A percentile compares a stretch with the other conserved stretches of the same genome.
Conservation (phyloP, 2,113 vertebrate species). For the Apaloderma vittatum region DNA sequence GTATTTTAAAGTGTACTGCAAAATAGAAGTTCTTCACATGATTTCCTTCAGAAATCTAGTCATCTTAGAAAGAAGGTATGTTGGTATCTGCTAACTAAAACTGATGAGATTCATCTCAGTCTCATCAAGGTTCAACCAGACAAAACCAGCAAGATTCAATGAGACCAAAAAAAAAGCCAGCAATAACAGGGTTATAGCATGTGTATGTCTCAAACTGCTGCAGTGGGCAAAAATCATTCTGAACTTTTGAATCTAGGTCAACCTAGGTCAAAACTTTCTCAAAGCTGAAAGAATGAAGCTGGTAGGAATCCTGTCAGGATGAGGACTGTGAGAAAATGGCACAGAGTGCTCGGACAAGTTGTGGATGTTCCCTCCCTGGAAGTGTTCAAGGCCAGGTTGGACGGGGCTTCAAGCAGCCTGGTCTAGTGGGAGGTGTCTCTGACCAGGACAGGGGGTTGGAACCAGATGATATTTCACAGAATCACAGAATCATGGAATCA, state of each 20-base stretch:
- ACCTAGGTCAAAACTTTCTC: not conserved
- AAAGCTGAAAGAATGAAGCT: not conserved
- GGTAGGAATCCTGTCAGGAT: not conserved
- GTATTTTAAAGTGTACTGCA: not conserved
- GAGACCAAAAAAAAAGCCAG: not conserved
- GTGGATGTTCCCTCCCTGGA: not conserved
- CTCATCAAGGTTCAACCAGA: not conserved
- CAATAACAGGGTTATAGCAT: not conserved
- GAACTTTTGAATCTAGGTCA: not conserved
- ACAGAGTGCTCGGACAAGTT: not conserved
- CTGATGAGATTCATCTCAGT: not conserved
- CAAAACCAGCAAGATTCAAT: not conserved
- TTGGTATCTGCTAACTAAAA: not conserved
- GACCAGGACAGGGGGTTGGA: not conserved
- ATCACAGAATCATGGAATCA: too few species aligned
- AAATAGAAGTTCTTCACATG: not conserved
- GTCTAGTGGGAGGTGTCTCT: not conserved
- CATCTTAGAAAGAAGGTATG: not conserved
- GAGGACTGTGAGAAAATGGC: not conserved
- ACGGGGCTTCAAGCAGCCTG: not conserved
- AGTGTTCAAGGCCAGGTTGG: not conserved
- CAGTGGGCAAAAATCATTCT: not conserved
- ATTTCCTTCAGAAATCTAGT: not conserved
- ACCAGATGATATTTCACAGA: too few species aligned
- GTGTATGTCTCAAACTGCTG: not conserved